Percentiles rank a stretch among this genome's conserved stretches.
Evolutionary conservation across 2,888 invertebrate species (phyloP).

Genomic region (Coleophora deauratella): DNA sequence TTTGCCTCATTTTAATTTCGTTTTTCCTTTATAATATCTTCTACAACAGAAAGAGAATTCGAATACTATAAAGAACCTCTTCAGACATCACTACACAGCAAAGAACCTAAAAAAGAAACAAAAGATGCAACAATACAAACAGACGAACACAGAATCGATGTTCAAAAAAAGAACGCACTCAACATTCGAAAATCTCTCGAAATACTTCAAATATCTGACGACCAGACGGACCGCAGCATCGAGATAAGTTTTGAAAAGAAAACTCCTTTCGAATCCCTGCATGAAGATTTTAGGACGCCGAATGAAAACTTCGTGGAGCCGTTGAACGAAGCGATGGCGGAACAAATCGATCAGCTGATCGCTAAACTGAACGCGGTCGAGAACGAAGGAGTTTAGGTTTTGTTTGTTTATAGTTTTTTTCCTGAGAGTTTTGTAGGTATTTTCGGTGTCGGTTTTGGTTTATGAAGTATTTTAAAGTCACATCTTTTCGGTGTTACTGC

Average conservation of each 20-base stretch:
- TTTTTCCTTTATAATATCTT: too few relatives aligned
- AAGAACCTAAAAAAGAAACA: conserved; percentile 19
- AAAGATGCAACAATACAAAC: conserved; percentile 44
- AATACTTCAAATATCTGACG: conserved; percentile 45
- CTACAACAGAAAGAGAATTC: neutral
- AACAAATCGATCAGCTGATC: conserved; percentile 60
- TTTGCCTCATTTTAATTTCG: too few relatives aligned
- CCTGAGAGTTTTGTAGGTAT: neutral
- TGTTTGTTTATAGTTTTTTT: conserved; percentile 1
- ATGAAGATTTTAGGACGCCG: conserved; percentile 52
- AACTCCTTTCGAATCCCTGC: conserved; percentile 41
- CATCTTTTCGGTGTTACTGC: conserved; percentile 1
- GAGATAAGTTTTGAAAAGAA: conserved; percentile 55
- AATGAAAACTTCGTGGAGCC: conserved; percentile 52
- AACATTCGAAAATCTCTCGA: conserved; percentile 48
- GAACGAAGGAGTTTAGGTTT: conserved; percentile 23
- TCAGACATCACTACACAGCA: neutral
- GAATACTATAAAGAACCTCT: neutral
- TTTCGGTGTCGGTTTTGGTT: neutral
- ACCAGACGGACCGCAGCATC: conserved; percentile 27
- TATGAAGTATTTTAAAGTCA: conserved; percentile 4
- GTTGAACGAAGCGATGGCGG: conserved; percentile 46
- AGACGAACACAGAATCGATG: conserved; percentile 21
- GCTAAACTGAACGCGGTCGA: conserved; percentile 48
- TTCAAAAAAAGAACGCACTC: conserved; percentile 24